These are phyloP conservation scores for Artemia sp. DNA, from an alignment of 2,888 invertebrate genomes.

Conservation along the genomic window DNA sequence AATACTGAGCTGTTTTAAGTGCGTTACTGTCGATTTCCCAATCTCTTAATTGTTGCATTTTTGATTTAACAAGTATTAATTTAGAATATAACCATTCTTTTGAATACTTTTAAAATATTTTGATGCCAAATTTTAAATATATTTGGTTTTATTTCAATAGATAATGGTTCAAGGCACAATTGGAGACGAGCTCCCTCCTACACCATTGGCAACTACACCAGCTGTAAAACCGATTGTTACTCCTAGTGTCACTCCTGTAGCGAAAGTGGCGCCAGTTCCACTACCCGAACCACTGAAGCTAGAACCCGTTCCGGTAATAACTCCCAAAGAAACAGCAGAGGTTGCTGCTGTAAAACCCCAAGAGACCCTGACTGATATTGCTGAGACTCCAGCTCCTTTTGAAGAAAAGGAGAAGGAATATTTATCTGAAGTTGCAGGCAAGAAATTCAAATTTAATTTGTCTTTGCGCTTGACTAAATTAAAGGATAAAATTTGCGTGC, in stretches of 20 bases:
- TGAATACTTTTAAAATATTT: slow-evolving; percentile 13
- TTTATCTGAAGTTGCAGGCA: no score
- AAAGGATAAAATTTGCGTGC: no score
- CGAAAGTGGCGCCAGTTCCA: slow-evolving; percentile 9
- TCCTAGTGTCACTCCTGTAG: neutral
- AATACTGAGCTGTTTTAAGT: no score
- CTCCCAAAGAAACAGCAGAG: neutral
- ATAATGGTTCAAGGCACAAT: slow-evolving; percentile 19
- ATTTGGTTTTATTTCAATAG: slow-evolving; percentile 13
- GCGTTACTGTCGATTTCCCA: no score
- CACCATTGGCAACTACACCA: slow-evolving; percentile 14
- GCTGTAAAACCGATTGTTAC: slow-evolving; percentile 15
- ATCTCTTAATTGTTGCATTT: no score
- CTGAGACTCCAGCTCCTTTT: no score
- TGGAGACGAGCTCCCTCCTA: slow-evolving; percentile 10
- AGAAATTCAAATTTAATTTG: no score
- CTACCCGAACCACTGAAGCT: slow-evolving; percentile 14
- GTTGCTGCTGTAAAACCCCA: neutral
- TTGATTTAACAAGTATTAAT: no score
- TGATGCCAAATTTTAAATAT: neutral
- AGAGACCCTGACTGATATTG: no score
- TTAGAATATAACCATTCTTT: neutral
- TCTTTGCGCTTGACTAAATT: no score
- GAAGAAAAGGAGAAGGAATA: no score
- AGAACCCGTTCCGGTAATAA: neutral